Evolutionary conservation across 2,797 vertebrate species (phyloP).

Genomic region (Lepilemur septentrionalis): DNA sequence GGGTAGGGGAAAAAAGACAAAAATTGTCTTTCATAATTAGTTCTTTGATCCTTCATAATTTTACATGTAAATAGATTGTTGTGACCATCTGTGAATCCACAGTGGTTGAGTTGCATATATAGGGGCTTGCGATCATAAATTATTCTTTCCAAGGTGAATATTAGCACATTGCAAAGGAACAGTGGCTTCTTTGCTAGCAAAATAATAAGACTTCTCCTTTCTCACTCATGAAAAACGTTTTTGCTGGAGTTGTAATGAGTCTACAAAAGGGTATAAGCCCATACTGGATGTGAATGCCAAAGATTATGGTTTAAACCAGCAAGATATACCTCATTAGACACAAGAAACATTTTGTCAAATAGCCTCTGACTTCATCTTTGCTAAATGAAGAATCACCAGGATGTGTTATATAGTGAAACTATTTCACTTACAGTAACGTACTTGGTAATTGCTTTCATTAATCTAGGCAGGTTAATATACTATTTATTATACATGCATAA

Average conservation of each 20-base stretch:
- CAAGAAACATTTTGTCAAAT: neutral
- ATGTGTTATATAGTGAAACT: neutral
- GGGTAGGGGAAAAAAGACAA: neutral
- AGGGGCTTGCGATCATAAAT: neutral
- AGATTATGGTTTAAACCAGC: neutral
- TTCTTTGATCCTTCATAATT: neutral
- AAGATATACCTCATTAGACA: neutral
- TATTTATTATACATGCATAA: neutral
- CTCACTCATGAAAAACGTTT: neutral
- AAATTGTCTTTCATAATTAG: neutral
- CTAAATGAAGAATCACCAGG: neutral
- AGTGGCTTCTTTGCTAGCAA: neutral
- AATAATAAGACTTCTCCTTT: neutral
- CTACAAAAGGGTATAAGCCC: neutral
- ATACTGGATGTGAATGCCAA: neutral
- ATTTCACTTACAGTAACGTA: neutral
- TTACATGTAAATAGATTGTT: neutral
- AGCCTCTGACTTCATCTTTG: neutral
- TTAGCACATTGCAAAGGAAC: neutral
- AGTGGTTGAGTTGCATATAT: neutral
- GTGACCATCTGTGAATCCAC: neutral
- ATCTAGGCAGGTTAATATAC: slow-evolving; percentile 3
- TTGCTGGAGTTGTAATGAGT: neutral
- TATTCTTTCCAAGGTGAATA: neutral
- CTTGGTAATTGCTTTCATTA: slow-evolving; percentile 36